Base-by-base conservation (phyloP, 2,797 vertebrate species). In the Sebastes diaconus region DNA sequence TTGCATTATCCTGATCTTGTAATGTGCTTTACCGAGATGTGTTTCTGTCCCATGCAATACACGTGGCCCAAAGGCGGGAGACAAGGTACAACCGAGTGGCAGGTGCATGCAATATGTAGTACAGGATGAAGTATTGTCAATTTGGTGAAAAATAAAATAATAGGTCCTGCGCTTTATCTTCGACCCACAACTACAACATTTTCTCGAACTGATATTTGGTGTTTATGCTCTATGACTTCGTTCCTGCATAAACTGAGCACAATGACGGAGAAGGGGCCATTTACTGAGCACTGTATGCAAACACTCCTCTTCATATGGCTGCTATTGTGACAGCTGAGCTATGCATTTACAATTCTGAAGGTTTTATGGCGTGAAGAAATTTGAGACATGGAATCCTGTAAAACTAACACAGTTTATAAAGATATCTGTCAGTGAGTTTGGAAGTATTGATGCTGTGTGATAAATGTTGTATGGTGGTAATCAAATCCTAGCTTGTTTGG, bases 391-490 rank as follows among this genome's bases (percentile, higher is more conserved):
- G 55, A 46, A 82, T 57, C 39, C 6, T 64, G n/a, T 52, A 61
- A 77, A 65, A 63, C 18, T 36, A 81, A 61, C 22, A 11, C 6
- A 14, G 39, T 77, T 54, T 20, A 11, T 24, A 13, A 59, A 68
- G 60, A 55, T 14, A 20, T 39, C 27, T 73, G 54, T 64, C 65
- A 52, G 55, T 24, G 57, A 36, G 9, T 72, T 42, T 22, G 12
- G 9, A 66, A 36, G 75, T 69, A 80, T 79, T 73, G 86, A 87
- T 63, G 39, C 54, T 29, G 27, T 46, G 50, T 85, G 86, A 88
- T 86, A 68, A 77, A 89, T 89, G 54, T 42, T 74, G 24, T 34
- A 30, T 14, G 24, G 20, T 22, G 12, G 73, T 77, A 65, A 87
- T 89, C 32, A 76, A 80, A 86, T 88, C 60, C 66, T 9, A 0